Evolutionary conservation across 1,140 invertebrate species (phyloP).

Genomic region (Musca vetustissima): DNA sequence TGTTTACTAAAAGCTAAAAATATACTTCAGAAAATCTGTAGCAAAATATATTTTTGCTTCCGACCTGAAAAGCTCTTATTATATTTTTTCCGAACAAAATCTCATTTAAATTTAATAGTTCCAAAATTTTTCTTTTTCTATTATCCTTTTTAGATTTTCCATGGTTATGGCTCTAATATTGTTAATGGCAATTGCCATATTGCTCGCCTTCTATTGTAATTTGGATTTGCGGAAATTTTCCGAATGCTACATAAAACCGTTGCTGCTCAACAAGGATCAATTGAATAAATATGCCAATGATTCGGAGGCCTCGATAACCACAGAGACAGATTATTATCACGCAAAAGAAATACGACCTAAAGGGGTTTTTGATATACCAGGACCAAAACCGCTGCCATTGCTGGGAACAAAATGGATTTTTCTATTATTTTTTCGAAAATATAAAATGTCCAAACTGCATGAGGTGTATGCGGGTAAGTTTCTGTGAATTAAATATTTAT

Average conservation of each 20-base stretch:
- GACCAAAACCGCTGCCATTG: conserved; percentile 71
- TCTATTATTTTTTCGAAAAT: conserved; percentile 68
- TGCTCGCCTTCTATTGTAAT: conserved; percentile 48
- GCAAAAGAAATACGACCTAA: conserved; percentile 37
- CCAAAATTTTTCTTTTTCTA: conserved; percentile 14
- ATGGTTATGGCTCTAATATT: conserved; percentile 55
- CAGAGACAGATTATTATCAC: conserved; percentile 43
- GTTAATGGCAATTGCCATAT: conserved; percentile 47
- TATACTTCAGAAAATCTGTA: no score
- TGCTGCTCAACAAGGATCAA: conserved; percentile 39
- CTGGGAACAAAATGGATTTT: conserved; percentile 78
- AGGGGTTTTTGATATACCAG: conserved; percentile 64
- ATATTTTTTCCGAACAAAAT: no score
- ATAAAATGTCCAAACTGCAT: conserved; percentile 74
- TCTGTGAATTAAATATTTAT: neutral
- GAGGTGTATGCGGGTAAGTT: conserved; percentile 74
- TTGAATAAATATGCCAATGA: conserved; percentile 5
- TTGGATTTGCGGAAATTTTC: conserved; percentile 43
- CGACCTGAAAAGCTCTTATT: no score
- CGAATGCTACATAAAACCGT: conserved; percentile 41
- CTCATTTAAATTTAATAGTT: no score
- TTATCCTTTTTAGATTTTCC: conserved; percentile 32
- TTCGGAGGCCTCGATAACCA: neutral
- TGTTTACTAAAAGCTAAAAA: no score
- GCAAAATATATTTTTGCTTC: no score